Percentiles rank a stretch among this genome's conserved stretches.
Conservation (phyloP, 2,113 vertebrate species). For the Platycercus adscitus region DNA sequence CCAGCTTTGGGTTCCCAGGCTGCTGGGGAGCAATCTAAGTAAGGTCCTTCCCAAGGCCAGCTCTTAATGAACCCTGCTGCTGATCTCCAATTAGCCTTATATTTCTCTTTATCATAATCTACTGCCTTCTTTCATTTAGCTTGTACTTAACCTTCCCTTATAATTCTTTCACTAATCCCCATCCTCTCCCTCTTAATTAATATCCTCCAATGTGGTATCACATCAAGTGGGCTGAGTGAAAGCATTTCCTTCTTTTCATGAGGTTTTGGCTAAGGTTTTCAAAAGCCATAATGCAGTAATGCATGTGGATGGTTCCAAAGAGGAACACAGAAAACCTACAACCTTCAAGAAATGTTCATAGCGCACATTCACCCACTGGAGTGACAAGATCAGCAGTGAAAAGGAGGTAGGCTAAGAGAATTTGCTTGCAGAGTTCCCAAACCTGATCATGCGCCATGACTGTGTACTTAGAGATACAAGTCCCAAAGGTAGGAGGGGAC, state of each 20-base stretch:
- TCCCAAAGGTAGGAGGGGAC: neutral
- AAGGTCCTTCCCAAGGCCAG: neutral
- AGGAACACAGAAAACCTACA: accelerated
- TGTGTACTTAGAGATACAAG: neutral
- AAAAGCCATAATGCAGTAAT: neutral
- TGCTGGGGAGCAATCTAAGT: neutral
- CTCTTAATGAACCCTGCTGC: neutral
- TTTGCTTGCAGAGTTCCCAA: neutral
- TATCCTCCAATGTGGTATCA: neutral
- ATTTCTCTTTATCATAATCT: slow-evolving; percentile 21
- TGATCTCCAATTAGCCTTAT: slow-evolving; percentile 22
- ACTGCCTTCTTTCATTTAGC: neutral
- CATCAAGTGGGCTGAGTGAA: neutral
- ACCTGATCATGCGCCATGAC: neutral
- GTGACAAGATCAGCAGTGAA: neutral
- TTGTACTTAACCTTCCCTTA: neutral
- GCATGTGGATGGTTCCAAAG: neutral
- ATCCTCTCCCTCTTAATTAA: slow-evolving; percentile 29
- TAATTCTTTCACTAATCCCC: slow-evolving; percentile 1
- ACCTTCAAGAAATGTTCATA: neutral
- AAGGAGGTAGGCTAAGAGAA: neutral
- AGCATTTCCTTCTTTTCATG: neutral
- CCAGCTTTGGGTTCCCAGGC: neutral
- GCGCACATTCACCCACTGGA: accelerated
- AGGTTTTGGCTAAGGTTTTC: neutral